Evolutionary conservation across 2,888 invertebrate genomes (phyloP), one percentile per base, ranked within the genome.

Genomic region (Uropetala carovei): DNA sequence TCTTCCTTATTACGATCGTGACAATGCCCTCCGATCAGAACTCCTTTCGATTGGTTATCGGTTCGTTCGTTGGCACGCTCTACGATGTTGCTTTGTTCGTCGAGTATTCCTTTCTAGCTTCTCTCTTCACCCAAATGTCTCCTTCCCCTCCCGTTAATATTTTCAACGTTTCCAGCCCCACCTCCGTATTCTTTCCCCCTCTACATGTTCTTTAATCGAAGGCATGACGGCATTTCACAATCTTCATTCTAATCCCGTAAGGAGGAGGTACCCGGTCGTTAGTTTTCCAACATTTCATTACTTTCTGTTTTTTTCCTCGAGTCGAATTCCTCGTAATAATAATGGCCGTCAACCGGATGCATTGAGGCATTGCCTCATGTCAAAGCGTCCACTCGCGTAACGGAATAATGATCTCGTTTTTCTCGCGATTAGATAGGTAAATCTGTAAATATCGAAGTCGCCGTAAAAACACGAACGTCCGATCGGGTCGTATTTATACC

Each of bases 151-250:
- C 43, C 18, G 43, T 57, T 83, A n/a, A 83, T 83, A 57, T 89
- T 89, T 89, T 89, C 89, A 4, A 60, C 86, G 58, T 86, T 60
- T 60, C 60, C 43, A 68, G 10, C 56, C 83, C 56, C 43, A 22
- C 43, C 43, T 64, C 86, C 10, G 60, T 27, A 60, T 27, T 43
- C 64, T 43, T 89, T 30, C 60, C 11, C 43, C 86, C 30, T 2
- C 60, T 64, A 27, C 64, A 43, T 64, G 68, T 43, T 89, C 64
- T 89, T 64, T 89, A 89, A 89, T 89, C 64, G 89, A 89, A 89
- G 64, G 89, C 89, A 89, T 89, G 89, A 89, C 58, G 89, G 89
- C 64, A 89, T 89, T 89, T 89, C 89, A 64, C 89, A 89, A 89
- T 89, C 89, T 89, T 89, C 64, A 89, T 89, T 89, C 89, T 89